Evolutionary conservation across 2,797 vertebrate species (phyloP).

Genomic region (Epinephelus malabaricus): DNA sequence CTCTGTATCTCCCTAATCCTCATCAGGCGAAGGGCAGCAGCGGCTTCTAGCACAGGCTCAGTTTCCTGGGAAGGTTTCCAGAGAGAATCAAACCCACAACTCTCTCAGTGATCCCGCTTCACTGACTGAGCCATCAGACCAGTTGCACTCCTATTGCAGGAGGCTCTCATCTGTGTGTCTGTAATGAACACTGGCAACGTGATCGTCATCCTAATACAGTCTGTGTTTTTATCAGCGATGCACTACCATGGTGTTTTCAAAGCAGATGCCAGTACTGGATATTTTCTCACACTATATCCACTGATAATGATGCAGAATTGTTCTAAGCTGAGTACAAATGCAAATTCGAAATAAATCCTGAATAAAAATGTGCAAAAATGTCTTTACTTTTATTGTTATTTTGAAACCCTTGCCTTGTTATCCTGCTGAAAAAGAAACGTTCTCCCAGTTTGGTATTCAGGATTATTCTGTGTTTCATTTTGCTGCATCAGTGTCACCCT

Average conservation of each 20-base stretch:
- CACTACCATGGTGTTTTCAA: slow-evolving; percentile 1
- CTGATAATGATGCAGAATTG: slow-evolving; percentile 1
- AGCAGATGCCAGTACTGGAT: slow-evolving; percentile 2
- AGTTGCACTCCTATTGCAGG: slow-evolving; percentile 53
- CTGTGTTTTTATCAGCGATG: slow-evolving; percentile 24
- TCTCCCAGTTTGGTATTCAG: not conserved
- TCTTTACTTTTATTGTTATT: not conserved
- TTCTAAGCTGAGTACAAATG: not conserved
- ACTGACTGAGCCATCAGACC: slow-evolving; percentile 31
- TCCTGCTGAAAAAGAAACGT: not conserved
- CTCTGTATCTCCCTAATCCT: slow-evolving; percentile 23
- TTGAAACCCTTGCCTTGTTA: not conserved
- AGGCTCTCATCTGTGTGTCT: slow-evolving; percentile 44
- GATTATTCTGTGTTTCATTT: not conserved
- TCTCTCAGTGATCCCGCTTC: slow-evolving; percentile 37
- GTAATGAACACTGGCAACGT: slow-evolving; percentile 49
- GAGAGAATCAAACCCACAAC: slow-evolving; percentile 48
- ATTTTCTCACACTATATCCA: not conserved
- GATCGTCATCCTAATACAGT: slow-evolving; percentile 40
- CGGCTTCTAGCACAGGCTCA: not conserved
- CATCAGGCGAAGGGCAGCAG: slow-evolving; percentile 28
- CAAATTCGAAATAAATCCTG: not conserved
- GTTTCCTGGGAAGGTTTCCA: slow-evolving; percentile 33
- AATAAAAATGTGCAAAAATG: slow-evolving; percentile 1
- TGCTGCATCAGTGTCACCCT: slow-evolving; percentile 1